Evolutionary conservation across 2,888 invertebrate species (phyloP), one percentile per base, ranked within the genome.

Genomic region (Seladonia tumulorum): DNA sequence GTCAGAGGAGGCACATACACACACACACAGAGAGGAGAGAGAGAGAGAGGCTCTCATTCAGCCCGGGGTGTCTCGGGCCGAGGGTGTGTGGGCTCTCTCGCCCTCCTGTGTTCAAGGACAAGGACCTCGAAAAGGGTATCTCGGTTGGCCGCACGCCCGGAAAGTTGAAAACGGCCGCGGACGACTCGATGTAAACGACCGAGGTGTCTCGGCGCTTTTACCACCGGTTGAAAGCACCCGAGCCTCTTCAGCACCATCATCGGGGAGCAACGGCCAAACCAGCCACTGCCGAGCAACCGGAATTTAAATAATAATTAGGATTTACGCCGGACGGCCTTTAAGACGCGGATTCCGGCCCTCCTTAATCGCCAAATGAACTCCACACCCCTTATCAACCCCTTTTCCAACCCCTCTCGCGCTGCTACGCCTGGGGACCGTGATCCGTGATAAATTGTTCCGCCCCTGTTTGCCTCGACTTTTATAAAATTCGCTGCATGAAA

Each of bases 131-230:
- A 83, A 57, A 89, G 89, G 89, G 86, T 90, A 89, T 89, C 83
- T 89, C 88, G 88, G 86, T 90, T 90, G 90, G 89, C 88, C 91
- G 87, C 85, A 79, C 84, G 91, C 89, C 88, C 88, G 86, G 80
- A 81, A 89, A 90, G 81, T 89, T 88, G 88, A 89, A 89, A 90
- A 86, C 76, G 81, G 85, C 66, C 75, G 68, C 79, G 77, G 81
- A 68, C 79, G 85, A 85, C 63, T 70, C 81, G 75, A 74, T 84
- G 84, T 83, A 87, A 90, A 89, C 81, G 88, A 82, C 79, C 83
- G 75, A 88, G 89, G 86, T 87, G 88, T 87, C 83, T 81, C 72
- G 73, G 73, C 57, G 74, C 85, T 83, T 85, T 88, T 76, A 47
- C 68, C 57, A 71, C 71, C 42, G 53, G 68, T 39, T 77, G 72